These are phyloP conservation scores for Mus pahari DNA, from an alignment of 2,113 vertebrate species.

Conservation along the genomic window DNA sequence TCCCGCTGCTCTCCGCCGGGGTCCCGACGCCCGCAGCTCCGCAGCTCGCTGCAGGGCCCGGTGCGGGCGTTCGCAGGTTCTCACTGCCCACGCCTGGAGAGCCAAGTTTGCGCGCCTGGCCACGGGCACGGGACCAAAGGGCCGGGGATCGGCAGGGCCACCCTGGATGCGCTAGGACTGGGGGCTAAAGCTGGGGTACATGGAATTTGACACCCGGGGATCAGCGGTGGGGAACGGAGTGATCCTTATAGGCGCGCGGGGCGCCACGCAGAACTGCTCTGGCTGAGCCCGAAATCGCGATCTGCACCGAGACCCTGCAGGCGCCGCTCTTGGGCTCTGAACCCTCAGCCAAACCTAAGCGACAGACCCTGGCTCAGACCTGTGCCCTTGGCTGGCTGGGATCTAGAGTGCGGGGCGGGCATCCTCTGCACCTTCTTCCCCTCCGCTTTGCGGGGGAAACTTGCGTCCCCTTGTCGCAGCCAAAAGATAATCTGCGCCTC, in stretches of 20 bases:
- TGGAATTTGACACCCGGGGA: not conserved
- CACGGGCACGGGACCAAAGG: constrained; percentile 4
- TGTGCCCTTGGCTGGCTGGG: constrained; percentile 5
- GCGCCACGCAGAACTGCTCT: constrained; percentile 11
- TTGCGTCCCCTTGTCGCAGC: constrained; percentile 57
- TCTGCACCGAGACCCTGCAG: not conserved
- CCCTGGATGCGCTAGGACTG: not conserved
- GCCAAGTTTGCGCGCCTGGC: constrained; percentile 74
- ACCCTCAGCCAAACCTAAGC: not conserved
- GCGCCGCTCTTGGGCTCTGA: not conserved
- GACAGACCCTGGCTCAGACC: not conserved
- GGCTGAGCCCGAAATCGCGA: constrained; percentile 6
- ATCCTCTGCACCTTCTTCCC: not conserved
- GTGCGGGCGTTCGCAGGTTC: constrained; percentile 26
- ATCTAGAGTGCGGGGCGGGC: not conserved
- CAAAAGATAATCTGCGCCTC: not conserved
- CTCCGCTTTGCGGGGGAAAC: constrained; percentile 70
- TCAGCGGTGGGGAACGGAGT: not conserved
- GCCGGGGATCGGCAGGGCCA: not conserved
- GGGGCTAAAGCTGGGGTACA: not conserved
- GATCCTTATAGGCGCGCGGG: not conserved
- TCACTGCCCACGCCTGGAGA: constrained; percentile 35
- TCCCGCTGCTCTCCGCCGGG: not conserved
- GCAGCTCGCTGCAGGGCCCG: constrained; percentile 63
- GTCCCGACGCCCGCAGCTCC: constrained; percentile 1